phyloP scores from a whole-genome alignment of 2,888 invertebrate genomes.

The Ornithoptera alexandrae region DNA sequence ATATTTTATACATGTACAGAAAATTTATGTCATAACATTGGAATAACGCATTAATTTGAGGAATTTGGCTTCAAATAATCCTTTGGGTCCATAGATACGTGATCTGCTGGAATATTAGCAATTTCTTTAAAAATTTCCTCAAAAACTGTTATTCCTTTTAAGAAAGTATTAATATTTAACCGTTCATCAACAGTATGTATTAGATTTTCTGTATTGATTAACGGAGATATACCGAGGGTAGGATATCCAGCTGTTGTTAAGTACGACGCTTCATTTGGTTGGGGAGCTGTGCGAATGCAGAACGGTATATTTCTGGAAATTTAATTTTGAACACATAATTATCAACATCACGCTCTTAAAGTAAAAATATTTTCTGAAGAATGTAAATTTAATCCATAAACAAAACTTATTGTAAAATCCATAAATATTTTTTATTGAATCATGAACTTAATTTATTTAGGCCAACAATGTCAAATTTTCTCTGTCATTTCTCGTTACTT shows the following conservation, averaged over 20 bases:
- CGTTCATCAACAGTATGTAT: slow-evolving; percentile 91
- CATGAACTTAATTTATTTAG: no score
- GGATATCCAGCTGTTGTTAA: slow-evolving; percentile 85
- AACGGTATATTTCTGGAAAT: slow-evolving; percentile 79
- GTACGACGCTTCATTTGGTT: slow-evolving; percentile 83
- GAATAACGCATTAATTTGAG: not conserved
- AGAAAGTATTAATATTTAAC: slow-evolving; percentile 84
- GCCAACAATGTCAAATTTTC: no score
- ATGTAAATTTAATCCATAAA: no score
- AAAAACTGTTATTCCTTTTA: slow-evolving; percentile 87
- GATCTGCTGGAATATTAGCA: slow-evolving; percentile 31
- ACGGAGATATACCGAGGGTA: slow-evolving; percentile 92
- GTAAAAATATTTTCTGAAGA: no score
- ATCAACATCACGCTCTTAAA: no score
- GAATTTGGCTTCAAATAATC: slow-evolving; percentile 21
- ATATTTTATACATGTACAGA: not conserved
- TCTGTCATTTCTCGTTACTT: no score
- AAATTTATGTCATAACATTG: not conserved
- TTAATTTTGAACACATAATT: no score
- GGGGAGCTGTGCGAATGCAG: slow-evolving; percentile 48
- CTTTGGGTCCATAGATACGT: slow-evolving; percentile 26
- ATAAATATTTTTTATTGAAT: no score
- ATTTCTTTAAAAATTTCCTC: slow-evolving; percentile 65
- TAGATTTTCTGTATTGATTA: slow-evolving; percentile 87
- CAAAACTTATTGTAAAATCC: no score